Base-by-base conservation (phyloP, 2,113 vertebrate genomes). In the Nanorana parkeri region DNA sequence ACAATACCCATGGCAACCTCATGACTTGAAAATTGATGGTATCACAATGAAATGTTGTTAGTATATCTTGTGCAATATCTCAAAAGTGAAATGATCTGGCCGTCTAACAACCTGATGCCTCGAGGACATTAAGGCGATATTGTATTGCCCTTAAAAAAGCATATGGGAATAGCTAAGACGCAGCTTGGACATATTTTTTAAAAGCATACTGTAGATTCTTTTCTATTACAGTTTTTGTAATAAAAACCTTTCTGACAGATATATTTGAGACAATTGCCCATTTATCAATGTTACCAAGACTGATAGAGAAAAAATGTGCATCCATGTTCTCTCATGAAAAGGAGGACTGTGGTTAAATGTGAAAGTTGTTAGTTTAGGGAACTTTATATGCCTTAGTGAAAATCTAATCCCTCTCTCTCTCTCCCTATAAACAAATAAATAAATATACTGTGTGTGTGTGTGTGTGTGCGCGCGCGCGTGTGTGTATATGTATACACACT, bases 1-100 rank as follows among this genome's bases (percentile, higher is more conserved):
- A 77, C 60, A 51, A 63, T 77, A 77, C 61, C 75, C 56, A 26
- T 65, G 75, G 21, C 75, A 65, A 26, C 41, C 61, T 77, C 60
- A 67, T 15, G 36, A 77, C 16, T 47, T 52, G 21, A 47, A 36
- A 51, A 47, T 76, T 63, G 56, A 63, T 76, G 21, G 73, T 26
- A 76, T 76, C 36, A 76, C 36, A 63, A 51, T 36, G 58, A 63
- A 41, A 76, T 17, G 20, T n/a, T 76, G 19, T 36, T 51, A 69
- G 67, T 51, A 36, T 51, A 51, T 52, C 56, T 52, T 65, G 61
- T 26, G 32, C 61, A 16, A 6, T 51, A 51, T 51, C 61, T 28
- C 16, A 63, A 66, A 52, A 65, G 24, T 65, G 60, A 77, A 24
- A 64, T 75, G 20, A 60, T 75, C 29, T 60, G 56, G 11, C 72